Conservation (phyloP, 2,797 vertebrate species). For the Pogoniulus pusillus region DNA sequence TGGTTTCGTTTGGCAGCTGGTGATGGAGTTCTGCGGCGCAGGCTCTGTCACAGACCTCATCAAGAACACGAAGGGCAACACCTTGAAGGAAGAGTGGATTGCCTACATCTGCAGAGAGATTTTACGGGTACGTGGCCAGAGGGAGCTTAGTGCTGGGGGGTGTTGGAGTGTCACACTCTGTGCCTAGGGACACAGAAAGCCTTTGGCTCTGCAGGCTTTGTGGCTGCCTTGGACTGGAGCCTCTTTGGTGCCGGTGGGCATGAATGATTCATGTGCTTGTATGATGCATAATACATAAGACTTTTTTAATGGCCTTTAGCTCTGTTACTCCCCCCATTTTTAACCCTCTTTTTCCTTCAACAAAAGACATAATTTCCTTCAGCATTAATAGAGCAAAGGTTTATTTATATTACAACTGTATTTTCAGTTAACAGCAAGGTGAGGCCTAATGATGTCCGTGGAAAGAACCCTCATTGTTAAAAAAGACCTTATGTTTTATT, state of each 20-base stretch:
- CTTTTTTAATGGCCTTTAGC: constrained; percentile 11
- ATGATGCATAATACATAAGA: constrained; percentile 59
- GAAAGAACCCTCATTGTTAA: not conserved
- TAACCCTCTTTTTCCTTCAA: constrained; percentile 22
- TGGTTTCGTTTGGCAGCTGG: constrained; percentile 81
- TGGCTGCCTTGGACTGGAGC: constrained; percentile 12
- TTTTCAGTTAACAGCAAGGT: constrained; percentile 1
- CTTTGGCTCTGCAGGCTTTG: not conserved
- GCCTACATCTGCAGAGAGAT: constrained; percentile 98
- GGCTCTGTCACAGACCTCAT: constrained; percentile 96
- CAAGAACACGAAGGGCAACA: constrained; percentile 98
- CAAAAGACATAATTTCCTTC: not conserved
- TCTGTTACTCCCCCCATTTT: not conserved
- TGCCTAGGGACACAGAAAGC: not conserved
- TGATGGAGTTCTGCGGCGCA: constrained; percentile 98
- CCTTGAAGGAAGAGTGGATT: constrained; percentile 97
- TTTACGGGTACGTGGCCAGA: constrained; percentile 85
- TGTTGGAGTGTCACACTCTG: not conserved
- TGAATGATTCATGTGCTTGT: constrained; percentile 62
- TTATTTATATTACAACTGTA: not conserved
- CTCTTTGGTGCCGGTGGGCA: not conserved
- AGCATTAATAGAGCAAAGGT: not conserved
- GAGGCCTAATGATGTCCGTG: not conserved
- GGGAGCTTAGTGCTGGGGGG: not conserved
- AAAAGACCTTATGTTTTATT: constrained; percentile 11